phyloP scores from a whole-genome alignment of 2,888 invertebrate species.

The Lasiommata megera region DNA sequence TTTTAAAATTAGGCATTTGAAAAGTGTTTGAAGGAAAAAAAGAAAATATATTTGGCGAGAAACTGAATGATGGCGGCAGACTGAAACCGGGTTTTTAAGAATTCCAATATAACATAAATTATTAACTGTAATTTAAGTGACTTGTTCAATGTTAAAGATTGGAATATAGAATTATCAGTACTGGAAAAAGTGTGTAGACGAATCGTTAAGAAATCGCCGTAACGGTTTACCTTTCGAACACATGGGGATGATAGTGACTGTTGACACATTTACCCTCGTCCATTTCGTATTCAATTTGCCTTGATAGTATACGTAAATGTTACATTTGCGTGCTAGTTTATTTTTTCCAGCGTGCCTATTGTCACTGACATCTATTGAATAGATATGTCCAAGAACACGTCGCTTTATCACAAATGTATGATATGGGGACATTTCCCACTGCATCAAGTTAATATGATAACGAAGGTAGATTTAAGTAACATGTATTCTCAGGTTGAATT shows the following conservation, averaged over 20 bases:
- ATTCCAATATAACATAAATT: no score
- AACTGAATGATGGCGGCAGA: no score
- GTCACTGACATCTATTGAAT: background rate
- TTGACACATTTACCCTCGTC: background rate
- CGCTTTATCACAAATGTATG: background rate
- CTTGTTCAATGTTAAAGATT: no score
- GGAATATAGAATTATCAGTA: no score
- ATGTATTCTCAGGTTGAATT: no score
- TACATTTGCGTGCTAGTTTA: slow-evolving; percentile 8
- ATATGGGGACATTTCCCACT: background rate
- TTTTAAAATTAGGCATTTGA: no score
- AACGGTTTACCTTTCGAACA: background rate
- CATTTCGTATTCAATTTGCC: slow-evolving; percentile 9
- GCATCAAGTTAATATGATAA: no score
- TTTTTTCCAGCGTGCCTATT: background rate
- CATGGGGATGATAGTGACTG: slow-evolving; percentile 1
- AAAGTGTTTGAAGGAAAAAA: no score
- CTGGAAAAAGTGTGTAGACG: background rate
- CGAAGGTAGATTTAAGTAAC: no score
- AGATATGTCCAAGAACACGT: background rate
- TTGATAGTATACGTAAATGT: slow-evolving; percentile 1
- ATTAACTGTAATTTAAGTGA: no score
- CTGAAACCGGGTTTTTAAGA: no score
- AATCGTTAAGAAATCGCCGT: background rate
- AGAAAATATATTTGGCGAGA: no score